Percentiles rank a stretch among this genome's conserved stretches.
Conservation (phyloP, 2,113 vertebrate species). For the Mungos mungo region DNA sequence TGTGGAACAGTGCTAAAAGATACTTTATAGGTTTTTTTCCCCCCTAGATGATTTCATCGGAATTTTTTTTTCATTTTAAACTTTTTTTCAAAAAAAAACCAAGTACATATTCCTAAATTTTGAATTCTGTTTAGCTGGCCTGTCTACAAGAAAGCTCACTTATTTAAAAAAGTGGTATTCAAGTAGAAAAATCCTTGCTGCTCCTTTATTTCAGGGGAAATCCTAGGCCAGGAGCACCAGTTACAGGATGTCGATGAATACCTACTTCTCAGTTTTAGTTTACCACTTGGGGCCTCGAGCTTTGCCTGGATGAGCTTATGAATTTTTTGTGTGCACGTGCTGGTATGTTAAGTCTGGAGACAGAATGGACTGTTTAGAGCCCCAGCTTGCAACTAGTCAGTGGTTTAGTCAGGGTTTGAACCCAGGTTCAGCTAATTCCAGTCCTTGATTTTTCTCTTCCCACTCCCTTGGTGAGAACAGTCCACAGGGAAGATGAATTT, state of each 20-base stretch:
- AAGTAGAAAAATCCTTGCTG: not conserved
- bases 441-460: not conserved
- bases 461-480: not conserved
- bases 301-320: not conserved
- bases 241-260: no score
- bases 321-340: not conserved
- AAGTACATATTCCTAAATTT: not conserved
- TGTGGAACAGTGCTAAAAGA: conserved; percentile 66
- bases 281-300: not conserved
- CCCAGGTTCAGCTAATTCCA: not conserved
- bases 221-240: not conserved
- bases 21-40: conserved; percentile 79
- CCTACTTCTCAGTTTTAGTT: not conserved
- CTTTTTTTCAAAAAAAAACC: not conserved
- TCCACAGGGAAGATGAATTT: not conserved
- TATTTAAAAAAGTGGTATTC: not conserved
- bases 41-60: not conserved
- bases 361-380: not conserved
- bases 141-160: not conserved
- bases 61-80: not conserved
- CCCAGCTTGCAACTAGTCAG: no score
- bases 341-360: not conserved
- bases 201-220: not conserved
- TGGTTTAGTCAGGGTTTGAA: not conserved
- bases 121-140: not conserved